Evolutionary conservation across 2,113 vertebrate species (phyloP).

Genomic region (Sisor rabdophorus): DNA sequence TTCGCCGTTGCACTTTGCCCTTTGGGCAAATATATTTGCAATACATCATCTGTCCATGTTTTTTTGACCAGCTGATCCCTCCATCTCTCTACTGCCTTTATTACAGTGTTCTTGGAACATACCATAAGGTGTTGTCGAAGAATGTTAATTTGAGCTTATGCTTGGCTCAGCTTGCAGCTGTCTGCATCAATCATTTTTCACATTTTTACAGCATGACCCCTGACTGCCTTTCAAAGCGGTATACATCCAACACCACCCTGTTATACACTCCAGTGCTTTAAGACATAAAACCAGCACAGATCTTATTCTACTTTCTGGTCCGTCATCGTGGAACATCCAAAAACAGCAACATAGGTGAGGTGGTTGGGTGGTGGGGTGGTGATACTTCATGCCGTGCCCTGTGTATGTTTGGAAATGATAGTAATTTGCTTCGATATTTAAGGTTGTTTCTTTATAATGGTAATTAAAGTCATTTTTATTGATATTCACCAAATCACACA

Average conservation of each 20-base stretch:
- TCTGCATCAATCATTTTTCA: slow-evolving; percentile 31
- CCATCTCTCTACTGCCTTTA: background rate
- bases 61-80: background rate
- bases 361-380: no score
- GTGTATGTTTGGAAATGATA: background rate
- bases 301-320: slow-evolving; percentile 1
- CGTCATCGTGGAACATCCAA: background rate
- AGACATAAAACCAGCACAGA: slow-evolving; percentile 14
- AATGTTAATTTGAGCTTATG: slow-evolving; percentile 19
- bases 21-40: no score
- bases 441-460: background rate
- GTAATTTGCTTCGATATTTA: background rate
- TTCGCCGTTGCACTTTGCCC: no score
- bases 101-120: slow-evolving; percentile 33
- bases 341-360: background rate
- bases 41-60: no score
- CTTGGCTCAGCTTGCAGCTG: slow-evolving; percentile 35
- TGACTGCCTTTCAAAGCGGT: slow-evolving; percentile 4
- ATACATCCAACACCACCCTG: slow-evolving; percentile 20
- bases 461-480: no score
- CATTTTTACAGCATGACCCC: background rate
- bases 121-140: slow-evolving; percentile 27
- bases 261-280: slow-evolving; percentile 12
- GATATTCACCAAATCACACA: no score
- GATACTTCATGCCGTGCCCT: background rate